A percentile compares a stretch with the other conserved stretches of the same genome.
phyloP scores from a whole-genome alignment of 2,113 vertebrate species.

The Oreochromis tanganicae region DNA sequence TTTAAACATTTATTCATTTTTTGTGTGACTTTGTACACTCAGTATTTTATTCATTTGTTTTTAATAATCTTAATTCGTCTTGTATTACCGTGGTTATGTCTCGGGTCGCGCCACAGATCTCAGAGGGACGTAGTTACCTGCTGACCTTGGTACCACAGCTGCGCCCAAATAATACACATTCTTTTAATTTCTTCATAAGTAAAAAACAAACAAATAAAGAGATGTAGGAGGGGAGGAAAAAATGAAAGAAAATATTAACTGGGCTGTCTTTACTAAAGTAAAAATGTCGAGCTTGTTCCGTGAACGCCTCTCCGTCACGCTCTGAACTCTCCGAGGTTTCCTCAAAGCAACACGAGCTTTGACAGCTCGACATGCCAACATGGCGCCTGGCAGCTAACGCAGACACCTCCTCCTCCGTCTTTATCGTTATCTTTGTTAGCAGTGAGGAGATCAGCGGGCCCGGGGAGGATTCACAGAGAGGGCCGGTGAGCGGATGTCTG shows the following conservation, averaged over 20 bases:
- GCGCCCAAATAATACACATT: not conserved
- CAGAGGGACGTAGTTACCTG: not conserved
- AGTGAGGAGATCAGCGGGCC: not conserved
- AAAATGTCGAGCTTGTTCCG: not conserved
- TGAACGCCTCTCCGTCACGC: not conserved
- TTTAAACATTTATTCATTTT: not conserved
- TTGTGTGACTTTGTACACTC: not conserved
- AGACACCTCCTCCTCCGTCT: not conserved
- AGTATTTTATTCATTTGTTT: not conserved
- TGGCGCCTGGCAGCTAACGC: slow-evolving; percentile 55
- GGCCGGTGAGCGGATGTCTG: not conserved
- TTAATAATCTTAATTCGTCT: not conserved
- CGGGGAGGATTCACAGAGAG: not conserved
- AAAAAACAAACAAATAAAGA: not conserved
- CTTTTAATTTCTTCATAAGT: not conserved
- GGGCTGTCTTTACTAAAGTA: not conserved
- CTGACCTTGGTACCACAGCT: not conserved
- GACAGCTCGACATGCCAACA: slow-evolving; percentile 57
- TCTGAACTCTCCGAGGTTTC: not conserved
- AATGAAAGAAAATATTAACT: not conserved
- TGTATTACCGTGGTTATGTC: not conserved
- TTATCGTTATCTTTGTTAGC: not conserved
- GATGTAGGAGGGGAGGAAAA: not conserved
- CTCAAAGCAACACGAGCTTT: slow-evolving; percentile 41
- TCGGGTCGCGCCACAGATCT: not conserved